Conservation (phyloP, 2,113 vertebrate genomes). For the Sylvietta virens region DNA sequence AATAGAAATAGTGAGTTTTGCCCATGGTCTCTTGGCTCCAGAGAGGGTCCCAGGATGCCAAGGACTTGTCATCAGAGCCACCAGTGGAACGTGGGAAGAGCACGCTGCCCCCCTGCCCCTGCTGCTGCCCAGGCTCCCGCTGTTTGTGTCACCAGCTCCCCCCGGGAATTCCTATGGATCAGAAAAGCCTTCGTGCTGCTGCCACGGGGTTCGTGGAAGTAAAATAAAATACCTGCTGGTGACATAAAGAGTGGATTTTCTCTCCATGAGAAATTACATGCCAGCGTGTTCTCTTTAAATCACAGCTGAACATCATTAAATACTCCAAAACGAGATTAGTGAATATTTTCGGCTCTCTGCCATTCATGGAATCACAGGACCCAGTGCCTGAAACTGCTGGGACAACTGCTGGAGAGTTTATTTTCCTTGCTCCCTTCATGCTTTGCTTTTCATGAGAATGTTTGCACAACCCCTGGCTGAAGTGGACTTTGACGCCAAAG, state of each 20-base stretch:
- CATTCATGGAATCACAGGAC: not conserved
- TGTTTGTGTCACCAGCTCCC: constrained; percentile 1
- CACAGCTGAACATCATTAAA: not conserved
- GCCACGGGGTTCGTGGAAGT: not conserved
- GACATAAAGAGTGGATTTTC: not conserved
- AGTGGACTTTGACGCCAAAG: not conserved
- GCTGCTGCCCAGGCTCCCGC: not conserved
- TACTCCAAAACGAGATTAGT: not conserved
- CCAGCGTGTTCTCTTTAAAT: not conserved
- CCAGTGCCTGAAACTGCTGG: not conserved
- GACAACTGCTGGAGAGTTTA: not conserved
- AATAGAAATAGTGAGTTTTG: constrained; percentile 7
- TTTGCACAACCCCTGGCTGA: not conserved
- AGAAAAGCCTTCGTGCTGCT: not conserved
- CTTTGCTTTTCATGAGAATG: not conserved
- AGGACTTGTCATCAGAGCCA: constrained; percentile 38
- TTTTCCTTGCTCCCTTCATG: constrained; percentile 4
- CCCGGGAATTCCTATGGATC: not conserved
- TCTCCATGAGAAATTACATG: not conserved
- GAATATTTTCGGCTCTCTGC: not conserved
- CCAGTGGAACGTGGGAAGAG: constrained; percentile 19
- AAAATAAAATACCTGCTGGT: not conserved
- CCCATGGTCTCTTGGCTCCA: constrained; percentile 17
- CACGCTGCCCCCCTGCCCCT: not conserved
- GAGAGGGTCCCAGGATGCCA: not conserved